Base-by-base conservation (phyloP, 1,140 invertebrate genomes). In the Danaus plexippus region DNA sequence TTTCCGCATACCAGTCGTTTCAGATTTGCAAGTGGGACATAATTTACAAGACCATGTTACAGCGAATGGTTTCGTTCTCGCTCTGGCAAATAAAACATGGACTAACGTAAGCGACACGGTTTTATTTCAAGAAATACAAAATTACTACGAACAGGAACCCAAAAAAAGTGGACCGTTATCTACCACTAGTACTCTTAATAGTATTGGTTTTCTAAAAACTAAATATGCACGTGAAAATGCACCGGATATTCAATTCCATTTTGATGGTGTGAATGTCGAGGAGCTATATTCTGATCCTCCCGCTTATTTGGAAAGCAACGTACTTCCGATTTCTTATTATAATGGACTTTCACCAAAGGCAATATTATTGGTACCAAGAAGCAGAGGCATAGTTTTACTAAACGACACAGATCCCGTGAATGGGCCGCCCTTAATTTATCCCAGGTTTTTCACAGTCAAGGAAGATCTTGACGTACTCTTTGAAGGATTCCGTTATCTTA, bases 41-140 rank as follows among this genome's bases (percentile, higher is more conserved):
- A 95, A 95, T 80, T 82, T 96, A 1, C 93, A 94, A 73, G 93
- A 95, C 74, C 94, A 96, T 71, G 72, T 73, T 1, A 90, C 89
- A 0, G 88, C 87, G 9, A 85, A 88, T 57, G 88, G 88, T 1
- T 51, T 90, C 0, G 67, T 91, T 1, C 81, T 89, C 57, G 61
- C 62, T 15, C 44, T 90, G 12, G 73, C 75, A 0, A 90, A 91
- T 55, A 73, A 86, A 18, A 75, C 78, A 47, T 75, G 85, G 0
- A 81, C 85, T 53, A 66, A 62, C n/a, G 75, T 80, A 3, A 61
- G 64, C 46, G 68, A 81, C 18, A 52, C 86, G 2, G 65, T 87
- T 67, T 80, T 88, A 43, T 56, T 80, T n/a, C 11, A 73, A 1
- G 90, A 91, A 67, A 54, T 89, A 0, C 71, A 32, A 32, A 32